Evolutionary conservation across 1,140 invertebrate species (phyloP), one percentile per base, ranked within the genome.

Genomic region (Aricia agestis): DNA sequence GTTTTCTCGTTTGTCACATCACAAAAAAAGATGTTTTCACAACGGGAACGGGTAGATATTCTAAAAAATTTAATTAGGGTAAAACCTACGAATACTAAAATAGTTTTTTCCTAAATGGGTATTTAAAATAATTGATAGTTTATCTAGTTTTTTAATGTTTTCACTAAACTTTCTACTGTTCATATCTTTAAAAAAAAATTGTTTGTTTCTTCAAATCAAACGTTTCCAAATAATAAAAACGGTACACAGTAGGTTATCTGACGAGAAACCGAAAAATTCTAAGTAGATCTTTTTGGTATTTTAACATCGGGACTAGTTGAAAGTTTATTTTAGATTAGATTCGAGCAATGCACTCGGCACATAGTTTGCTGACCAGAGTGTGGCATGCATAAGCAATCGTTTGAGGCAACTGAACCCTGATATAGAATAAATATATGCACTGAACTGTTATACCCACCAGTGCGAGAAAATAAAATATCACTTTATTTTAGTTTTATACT

Each of bases 341-440:
- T 76, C 75, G 74, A 72, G 70, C 69, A 77, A 76, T 78, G 76
- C 73, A 75, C 76, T 78, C 78, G 81, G 81, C 79, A 82, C 65
- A 74, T 69, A 72, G 72, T 78, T 80, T 76, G 78, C 78, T 80
- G 81, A 82, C 81, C 81, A 70, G 32, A 36, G 58, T 74, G 71
- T 70, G 76, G 77, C 74, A 79, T 82, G 78, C 77, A 82, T 82
- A 82, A 80, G 76, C 76, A 82, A 82, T 57, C 74, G 67, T 73
- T 73, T 74, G 74, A 70, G 71, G 76, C 75, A 77, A 82, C 77
- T 75, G 74, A 76, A 78, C 72, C 71, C 66, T 74, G 77, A 74
- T 63, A 63, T 17, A 25, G 76, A 78, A 80, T 82, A 80, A 80
- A 82, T 80, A 82, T 80, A 77, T 75, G 70, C 73, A 72, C 73